A percentile compares a stretch with the other conserved stretches of the same genome.
Evolutionary conservation across 1,140 invertebrate species (phyloP).

Genomic region (Drosophila ambigua): DNA sequence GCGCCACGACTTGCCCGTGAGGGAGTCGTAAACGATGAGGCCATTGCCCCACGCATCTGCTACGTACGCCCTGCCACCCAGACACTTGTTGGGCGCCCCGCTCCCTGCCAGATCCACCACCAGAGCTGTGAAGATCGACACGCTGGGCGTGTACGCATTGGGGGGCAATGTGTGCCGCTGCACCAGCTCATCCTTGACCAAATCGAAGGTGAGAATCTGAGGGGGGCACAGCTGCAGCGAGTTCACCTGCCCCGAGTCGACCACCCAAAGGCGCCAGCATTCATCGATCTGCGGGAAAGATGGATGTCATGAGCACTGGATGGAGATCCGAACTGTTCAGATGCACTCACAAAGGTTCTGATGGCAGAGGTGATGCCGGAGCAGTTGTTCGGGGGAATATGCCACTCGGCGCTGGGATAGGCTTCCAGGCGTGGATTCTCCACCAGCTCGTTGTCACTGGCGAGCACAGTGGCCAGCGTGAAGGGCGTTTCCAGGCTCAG

Average conservation of each 20-base stretch:
- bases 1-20: conserved; percentile 87
- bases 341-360: conserved; percentile 80
- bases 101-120: conserved; percentile 86
- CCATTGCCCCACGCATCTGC: conserved; percentile 90
- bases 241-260: conserved; percentile 87
- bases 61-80: conserved; percentile 89
- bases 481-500: conserved; percentile 88
- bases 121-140: conserved; percentile 85
- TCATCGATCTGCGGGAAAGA: conserved; percentile 85
- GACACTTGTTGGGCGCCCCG: conserved; percentile 84
- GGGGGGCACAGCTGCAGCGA: conserved; percentile 86
- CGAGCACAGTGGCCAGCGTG: conserved; percentile 86
- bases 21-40: conserved; percentile 89
- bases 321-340: background rate
- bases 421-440: conserved; percentile 84
- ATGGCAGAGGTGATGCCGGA: conserved; percentile 85
- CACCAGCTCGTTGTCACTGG: conserved; percentile 77
- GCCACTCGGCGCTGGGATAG: conserved; percentile 85
- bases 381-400: conserved; percentile 84
- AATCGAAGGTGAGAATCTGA: conserved; percentile 87
- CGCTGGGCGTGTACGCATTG: conserved; percentile 78
- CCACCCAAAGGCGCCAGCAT: conserved; percentile 87
- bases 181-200: conserved; percentile 85
- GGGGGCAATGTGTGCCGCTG: conserved; percentile 85
- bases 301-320: background rate